phyloP scores from a whole-genome alignment of 1,140 invertebrate species.

The Drosophila insularis region DNA sequence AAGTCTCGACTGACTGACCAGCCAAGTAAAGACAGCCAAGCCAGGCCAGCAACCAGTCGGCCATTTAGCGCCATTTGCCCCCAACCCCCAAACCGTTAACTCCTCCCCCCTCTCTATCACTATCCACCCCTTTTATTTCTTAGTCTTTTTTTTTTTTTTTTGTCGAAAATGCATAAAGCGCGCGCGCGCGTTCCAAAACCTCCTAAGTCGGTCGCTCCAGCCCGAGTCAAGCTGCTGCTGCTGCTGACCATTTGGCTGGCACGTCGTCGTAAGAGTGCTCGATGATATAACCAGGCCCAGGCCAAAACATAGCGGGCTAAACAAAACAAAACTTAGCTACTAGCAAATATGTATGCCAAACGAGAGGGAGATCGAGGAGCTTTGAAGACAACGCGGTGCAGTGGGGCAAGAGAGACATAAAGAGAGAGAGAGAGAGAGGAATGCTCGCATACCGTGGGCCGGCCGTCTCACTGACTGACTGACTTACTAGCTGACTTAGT shows the following conservation, averaged over 20 bases:
- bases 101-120: slow-evolving; percentile 15
- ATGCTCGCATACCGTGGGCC: slow-evolving; percentile 64
- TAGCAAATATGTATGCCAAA: slow-evolving; percentile 71
- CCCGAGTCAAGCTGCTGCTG: slow-evolving; percentile 41
- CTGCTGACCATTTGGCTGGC: slow-evolving; percentile 76
- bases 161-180: slow-evolving; percentile 73
- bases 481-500: slow-evolving; percentile 60
- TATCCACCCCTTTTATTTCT: not conserved
- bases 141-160: not conserved
- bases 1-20: slow-evolving; percentile 11
- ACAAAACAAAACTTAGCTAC: slow-evolving; percentile 77
- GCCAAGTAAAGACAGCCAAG: slow-evolving; percentile 36
- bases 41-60: slow-evolving; percentile 71
- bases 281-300: slow-evolving; percentile 76
- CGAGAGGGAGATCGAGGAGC: slow-evolving; percentile 39
- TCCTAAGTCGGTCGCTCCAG: slow-evolving; percentile 73
- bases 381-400: not conserved
- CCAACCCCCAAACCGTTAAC: not conserved
- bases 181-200: slow-evolving; percentile 53
- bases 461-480: slow-evolving; percentile 63
- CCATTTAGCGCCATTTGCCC: slow-evolving; percentile 71
- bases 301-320: slow-evolving; percentile 61
- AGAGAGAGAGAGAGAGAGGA: not conserved
- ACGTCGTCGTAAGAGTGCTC: slow-evolving; percentile 70
- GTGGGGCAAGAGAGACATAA: not conserved